Evolutionary conservation across 2,888 invertebrate species (phyloP).

Genomic region (Drosophila peninsularis): DNA sequence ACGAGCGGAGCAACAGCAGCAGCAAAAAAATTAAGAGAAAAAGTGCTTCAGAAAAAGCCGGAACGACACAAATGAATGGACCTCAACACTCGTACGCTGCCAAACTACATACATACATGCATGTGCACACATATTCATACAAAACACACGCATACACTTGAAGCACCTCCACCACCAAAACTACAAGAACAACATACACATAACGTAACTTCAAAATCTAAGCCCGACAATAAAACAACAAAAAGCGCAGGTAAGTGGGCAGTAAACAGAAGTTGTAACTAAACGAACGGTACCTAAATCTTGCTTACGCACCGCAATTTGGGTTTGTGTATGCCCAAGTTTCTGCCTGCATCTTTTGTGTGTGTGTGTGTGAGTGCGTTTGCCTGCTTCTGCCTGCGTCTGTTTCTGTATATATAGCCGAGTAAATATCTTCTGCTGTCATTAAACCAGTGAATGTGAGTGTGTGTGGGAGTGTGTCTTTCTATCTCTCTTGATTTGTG

Average conservation of each 20-base stretch:
- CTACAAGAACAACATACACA: conserved; percentile 19
- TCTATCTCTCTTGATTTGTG: conserved; percentile 30
- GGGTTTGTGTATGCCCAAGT: conserved; percentile 41
- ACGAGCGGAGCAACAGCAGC: conserved; percentile 1
- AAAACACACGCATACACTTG: conserved; percentile 50
- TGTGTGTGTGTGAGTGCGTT: conserved; percentile 1
- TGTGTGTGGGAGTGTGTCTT: conserved; percentile 35
- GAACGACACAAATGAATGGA: conserved; percentile 67
- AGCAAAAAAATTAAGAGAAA: conserved; percentile 13
- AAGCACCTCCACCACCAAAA: conserved; percentile 22
- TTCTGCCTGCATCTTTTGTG: conserved; percentile 1
- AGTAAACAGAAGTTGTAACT: conserved; percentile 9
- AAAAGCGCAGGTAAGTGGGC: conserved; percentile 67
- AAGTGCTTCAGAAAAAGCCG: conserved; percentile 41
- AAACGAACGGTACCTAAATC: conserved; percentile 41
- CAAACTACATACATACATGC: conserved; percentile 56
- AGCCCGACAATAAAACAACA: conserved; percentile 34
- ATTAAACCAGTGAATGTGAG: conserved; percentile 10
- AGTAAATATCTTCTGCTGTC: conserved; percentile 19
- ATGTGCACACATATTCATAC: conserved; percentile 36
- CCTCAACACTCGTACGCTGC: conserved; percentile 50
- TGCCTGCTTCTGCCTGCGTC: not conserved
- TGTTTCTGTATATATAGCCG: conserved; percentile 10
- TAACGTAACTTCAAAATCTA: conserved; percentile 47
- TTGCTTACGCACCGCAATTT: conserved; percentile 29